These are phyloP conservation scores for Ophioderma brevispina DNA, from an alignment of 35 echinoderm and acorn worm species.

Conservation along the genomic window DNA sequence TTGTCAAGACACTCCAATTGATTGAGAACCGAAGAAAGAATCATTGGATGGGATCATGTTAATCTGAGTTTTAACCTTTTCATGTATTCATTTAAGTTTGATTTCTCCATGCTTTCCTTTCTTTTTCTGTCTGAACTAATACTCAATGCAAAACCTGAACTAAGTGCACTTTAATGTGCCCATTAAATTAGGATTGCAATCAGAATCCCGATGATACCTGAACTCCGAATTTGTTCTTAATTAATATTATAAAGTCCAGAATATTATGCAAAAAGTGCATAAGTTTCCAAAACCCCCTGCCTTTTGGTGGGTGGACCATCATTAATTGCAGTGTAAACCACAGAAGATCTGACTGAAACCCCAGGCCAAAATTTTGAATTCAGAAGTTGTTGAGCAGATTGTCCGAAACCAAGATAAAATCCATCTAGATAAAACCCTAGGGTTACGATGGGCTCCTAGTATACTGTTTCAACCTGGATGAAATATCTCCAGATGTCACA, in stretches of 20 bases:
- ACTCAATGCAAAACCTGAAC: too few relatives aligned
- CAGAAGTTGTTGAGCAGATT: slow-evolving; percentile 6
- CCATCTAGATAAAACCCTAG: not conserved
- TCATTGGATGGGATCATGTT: too few relatives aligned
- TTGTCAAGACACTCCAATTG: too few relatives aligned
- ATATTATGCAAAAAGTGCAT: not conserved
- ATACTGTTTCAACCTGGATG: slow-evolving; percentile 18
- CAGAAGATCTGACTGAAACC: slow-evolving; percentile 26
- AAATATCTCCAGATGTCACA: not conserved
- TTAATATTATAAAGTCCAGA: not conserved
- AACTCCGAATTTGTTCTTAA: not conserved
- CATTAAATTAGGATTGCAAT: slow-evolving; percentile 7
- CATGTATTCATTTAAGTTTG: too few relatives aligned
- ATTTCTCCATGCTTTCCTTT: too few relatives aligned
- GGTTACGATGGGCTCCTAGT: slow-evolving; percentile 3
- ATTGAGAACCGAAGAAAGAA: too few relatives aligned
- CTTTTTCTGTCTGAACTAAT: too few relatives aligned
- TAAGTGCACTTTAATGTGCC: too few relatives aligned
- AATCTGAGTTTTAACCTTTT: too few relatives aligned
- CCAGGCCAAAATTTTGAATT: not conserved
- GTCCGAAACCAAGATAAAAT: slow-evolving; percentile 24
- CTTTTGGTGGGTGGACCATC: not conserved
- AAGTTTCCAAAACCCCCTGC: too few relatives aligned
- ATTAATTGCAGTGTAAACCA: not conserved
- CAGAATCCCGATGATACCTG: not conserved